phyloP scores from a whole-genome alignment of 2,113 vertebrate genomes.

The Lagopus leucura region DNA sequence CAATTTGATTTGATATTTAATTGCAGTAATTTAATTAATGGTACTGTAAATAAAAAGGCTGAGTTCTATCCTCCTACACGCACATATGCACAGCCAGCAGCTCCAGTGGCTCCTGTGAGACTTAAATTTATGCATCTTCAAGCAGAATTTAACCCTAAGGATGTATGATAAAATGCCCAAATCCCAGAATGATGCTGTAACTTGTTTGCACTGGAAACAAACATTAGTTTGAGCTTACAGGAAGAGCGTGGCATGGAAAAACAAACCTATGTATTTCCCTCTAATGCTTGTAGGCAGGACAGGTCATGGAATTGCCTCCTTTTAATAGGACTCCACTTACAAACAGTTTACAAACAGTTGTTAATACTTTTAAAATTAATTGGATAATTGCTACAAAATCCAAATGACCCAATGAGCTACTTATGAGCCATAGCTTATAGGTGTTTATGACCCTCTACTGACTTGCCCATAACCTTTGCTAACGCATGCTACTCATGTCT shows the following conservation, averaged over 20 bases:
- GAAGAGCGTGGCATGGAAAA: not conserved
- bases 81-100: not conserved
- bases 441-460: not conserved
- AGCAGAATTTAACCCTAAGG: conserved; percentile 20
- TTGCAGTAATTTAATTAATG: conserved; percentile 66
- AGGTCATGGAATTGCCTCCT: not conserved
- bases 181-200: not conserved
- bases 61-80: not conserved
- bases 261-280: not conserved
- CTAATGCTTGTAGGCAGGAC: accelerated
- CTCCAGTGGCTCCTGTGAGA: not conserved
- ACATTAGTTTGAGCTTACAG: not conserved
- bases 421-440: not conserved
- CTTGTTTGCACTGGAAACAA: conserved; percentile 27
- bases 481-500: conserved; percentile 9
- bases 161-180: not conserved
- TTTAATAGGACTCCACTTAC: not conserved
- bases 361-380: not conserved
- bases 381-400: not conserved
- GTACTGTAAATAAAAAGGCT: conserved; percentile 52
- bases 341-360: not conserved
- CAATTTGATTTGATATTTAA: conserved; percentile 46
- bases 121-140: not conserved
- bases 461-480: not conserved
- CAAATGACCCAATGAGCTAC: not conserved